Evolutionary conservation across 2,888 invertebrate genomes (phyloP), one percentile per base, ranked within the genome.

Genomic region (Agrilus mali): DNA sequence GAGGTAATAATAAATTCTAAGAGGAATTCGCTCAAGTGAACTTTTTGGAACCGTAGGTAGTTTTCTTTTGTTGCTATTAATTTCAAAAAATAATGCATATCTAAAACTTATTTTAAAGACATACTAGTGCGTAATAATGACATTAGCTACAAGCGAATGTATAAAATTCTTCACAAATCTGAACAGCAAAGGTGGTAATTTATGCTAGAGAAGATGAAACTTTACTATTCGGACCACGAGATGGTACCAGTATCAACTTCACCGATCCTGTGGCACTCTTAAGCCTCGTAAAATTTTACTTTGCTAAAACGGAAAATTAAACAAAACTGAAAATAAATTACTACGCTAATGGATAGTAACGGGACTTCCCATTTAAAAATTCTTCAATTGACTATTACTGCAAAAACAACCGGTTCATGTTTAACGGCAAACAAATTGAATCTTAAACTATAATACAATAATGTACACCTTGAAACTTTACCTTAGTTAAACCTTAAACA

Each of bases 281-380:
- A 80, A 72, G 16, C 83, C 83, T 53, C 79, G 75, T 34, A 86
- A 71, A 42, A 85, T 77, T 73, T 86, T 86, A 66, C 84, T 83
- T 59, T 79, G 80, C 86, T 86, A 73, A 2, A 77, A 76, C 38
- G 51, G 50, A 60, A 56, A 55, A 53, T 53, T 44, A 50, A 49
- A 39, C 33, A 22, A n/a, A 14, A 35, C 22, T 33, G 33, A 36
- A 16, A 43, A 36, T 32, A 32, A 43, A 17, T 32, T 32, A 20
- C 37, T 13, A 22, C 36, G 35, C 17, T 15, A 33, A 37, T 37
- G 14, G 20, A 17, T 17, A 17, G 12, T 37, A n/a, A 16, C n/a
- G 20, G 15, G 3, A 22, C 31, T 31, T 38, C 13, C n/a, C 14
- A 16, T 38, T 38, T 16, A 38, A 38, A 38, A 38, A 38, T 15